phyloP scores from a whole-genome alignment of 2,113 vertebrate genomes.

The Peromyscus leucopus region DNA sequence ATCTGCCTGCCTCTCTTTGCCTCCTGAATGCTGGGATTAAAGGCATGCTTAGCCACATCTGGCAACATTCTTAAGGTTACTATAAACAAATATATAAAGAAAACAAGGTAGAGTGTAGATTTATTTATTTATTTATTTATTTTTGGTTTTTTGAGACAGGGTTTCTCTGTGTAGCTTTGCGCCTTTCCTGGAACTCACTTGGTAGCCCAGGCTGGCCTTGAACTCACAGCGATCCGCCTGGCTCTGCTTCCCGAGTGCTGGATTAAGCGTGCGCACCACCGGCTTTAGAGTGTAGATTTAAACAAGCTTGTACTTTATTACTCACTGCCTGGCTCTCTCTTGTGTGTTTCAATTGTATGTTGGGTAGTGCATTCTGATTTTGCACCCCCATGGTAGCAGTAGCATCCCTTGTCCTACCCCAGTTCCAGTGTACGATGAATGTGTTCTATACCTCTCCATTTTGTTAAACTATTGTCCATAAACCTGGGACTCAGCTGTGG shows the following conservation, averaged over 20 bases:
- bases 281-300: neutral
- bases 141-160: too few relatives aligned
- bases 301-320: neutral
- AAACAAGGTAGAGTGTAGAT: neutral
- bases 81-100: neutral
- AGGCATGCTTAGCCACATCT: too few relatives aligned
- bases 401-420: neutral
- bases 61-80: neutral
- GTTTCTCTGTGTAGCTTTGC: too few relatives aligned
- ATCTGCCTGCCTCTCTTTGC: too few relatives aligned
- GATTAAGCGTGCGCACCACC: too few relatives aligned
- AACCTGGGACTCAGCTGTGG: neutral
- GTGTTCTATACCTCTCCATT: neutral
- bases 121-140: too few relatives aligned
- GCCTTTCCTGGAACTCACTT: too few relatives aligned
- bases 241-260: too few relatives aligned
- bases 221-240: too few relatives aligned
- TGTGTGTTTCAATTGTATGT: neutral
- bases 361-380: neutral
- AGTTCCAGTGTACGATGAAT: neutral
- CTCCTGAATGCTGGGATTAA: too few relatives aligned
- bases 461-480: neutral
- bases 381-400: neutral
- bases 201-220: too few relatives aligned
- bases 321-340: slow-evolving; percentile 11